Base-by-base conservation (phyloP, 2,888 invertebrate species). In the Agonopterix heracliana region DNA sequence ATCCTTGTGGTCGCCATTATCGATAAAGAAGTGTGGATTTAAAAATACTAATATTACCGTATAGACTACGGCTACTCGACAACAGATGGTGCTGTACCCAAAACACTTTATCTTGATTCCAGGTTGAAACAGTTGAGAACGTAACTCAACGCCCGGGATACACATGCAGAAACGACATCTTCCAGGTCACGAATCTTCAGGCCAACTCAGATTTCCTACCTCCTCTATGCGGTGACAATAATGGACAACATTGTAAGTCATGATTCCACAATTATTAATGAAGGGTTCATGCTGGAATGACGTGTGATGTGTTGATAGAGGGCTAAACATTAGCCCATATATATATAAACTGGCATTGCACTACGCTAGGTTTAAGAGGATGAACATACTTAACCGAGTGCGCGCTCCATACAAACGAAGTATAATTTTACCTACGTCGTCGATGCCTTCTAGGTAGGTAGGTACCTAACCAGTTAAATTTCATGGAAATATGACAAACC, bases 151-250 rank as follows among this genome's bases (percentile, higher is more conserved):
- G 84, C 13, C 85, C 87, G 7, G 88, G 86, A 0, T 89, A 74
- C 66, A 69, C 75, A 2, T 91, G 91, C 68, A 68, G 81, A 9
- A 83, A 87, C 49, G 91, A 91, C 55, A 82, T 86, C 55, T 87
- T 91, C 78, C 84, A 81, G 61, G 79, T 90, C 2, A 79, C 81
- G 48, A 86, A 88, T 55, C 61, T 90, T 1, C 82, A 86, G 14
- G 84, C 89, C n/a, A 84, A 87, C 63, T 81, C 86, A 0, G 89
- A 89, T 57, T 64, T 78, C 54, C 48, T 90, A n/a, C 90, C 90
- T 0, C 71, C 85, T 0, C 65, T 92, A 1, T 93, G 93, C 51
- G 93, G 93, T 2, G 89, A 90, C 57, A 93, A 92, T 57, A 88
- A 81, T 41, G 90, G 90, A 9, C 92, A 93, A 53, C 93, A 93